Percentiles rank a stretch among this genome's conserved stretches.
These are phyloP conservation scores for Petrolisthes manimaculis DNA, from an alignment of 2,888 invertebrate genomes.

Conservation along the genomic window DNA sequence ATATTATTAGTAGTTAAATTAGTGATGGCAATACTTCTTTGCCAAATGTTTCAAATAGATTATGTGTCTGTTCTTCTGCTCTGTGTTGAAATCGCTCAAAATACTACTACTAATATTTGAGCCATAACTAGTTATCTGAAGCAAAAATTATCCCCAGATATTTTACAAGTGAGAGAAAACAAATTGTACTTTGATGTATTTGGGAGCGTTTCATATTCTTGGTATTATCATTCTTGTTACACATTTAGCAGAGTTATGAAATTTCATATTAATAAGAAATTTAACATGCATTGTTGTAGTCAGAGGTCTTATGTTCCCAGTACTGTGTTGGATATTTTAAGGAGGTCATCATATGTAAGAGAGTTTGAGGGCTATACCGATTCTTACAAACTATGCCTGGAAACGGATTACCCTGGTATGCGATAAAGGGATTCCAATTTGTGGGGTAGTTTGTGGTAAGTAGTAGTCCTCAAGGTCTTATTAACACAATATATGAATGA, in stretches of 20 bases:
- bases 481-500: no score
- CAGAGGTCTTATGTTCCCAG: constrained; percentile 25
- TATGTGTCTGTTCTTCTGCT: constrained; percentile 49
- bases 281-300: constrained; percentile 15
- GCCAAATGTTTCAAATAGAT: constrained; percentile 53
- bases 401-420: neutral
- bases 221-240: neutral
- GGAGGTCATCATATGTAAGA: neutral
- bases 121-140: no score
- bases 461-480: no score
- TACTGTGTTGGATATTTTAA: constrained; percentile 26
- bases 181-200: neutral
- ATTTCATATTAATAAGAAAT: no score
- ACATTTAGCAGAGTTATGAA: no score
- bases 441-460: no score
- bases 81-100: constrained; percentile 37
- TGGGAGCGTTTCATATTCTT: neutral
- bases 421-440: no score
- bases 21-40: constrained; percentile 41
- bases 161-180: no score
- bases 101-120: no score
- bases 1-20: constrained; percentile 43
- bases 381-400: constrained; percentile 20
- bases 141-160: no score
- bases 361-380: neutral